These are phyloP conservation scores for Saguinus midas DNA, from an alignment of 2,113 vertebrate species.

Conservation along the genomic window DNA sequence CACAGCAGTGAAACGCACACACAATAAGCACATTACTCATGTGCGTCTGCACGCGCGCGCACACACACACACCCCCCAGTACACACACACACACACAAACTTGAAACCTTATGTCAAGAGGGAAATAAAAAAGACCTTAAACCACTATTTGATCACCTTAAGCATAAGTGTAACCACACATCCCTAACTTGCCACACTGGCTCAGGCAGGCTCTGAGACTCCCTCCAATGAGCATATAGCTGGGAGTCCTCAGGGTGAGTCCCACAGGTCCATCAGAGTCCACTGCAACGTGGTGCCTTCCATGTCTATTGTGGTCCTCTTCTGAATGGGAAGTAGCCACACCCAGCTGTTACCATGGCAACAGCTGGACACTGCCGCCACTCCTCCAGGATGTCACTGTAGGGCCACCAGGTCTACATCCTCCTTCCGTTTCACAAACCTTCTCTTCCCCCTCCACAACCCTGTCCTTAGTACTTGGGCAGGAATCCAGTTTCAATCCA, in stretches of 20 bases:
- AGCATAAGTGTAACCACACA: background rate
- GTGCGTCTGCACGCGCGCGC: background rate
- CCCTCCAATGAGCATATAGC: background rate
- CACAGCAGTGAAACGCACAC: background rate
- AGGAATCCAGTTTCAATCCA: background rate
- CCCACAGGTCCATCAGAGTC: background rate
- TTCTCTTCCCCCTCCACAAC: background rate
- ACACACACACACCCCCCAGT: no score
- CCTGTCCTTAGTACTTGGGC: background rate
- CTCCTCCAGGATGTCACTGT: background rate
- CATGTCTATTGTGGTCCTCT: background rate
- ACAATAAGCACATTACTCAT: no score
- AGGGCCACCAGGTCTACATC: background rate
- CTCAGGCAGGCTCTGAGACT: background rate
- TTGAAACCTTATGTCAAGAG: background rate
- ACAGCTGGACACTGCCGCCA: background rate
- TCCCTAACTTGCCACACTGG: background rate
- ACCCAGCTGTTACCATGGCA: background rate
- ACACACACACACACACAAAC: background rate
- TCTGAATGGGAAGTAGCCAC: background rate
- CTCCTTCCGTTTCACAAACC: background rate
- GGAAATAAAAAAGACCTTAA: background rate
- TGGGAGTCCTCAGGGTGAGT: background rate
- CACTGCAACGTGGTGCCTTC: rapidly evolving
- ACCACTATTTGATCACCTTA: background rate